Base-by-base conservation (phyloP, 2,113 vertebrate species). In the Anseranas semipalmata region DNA sequence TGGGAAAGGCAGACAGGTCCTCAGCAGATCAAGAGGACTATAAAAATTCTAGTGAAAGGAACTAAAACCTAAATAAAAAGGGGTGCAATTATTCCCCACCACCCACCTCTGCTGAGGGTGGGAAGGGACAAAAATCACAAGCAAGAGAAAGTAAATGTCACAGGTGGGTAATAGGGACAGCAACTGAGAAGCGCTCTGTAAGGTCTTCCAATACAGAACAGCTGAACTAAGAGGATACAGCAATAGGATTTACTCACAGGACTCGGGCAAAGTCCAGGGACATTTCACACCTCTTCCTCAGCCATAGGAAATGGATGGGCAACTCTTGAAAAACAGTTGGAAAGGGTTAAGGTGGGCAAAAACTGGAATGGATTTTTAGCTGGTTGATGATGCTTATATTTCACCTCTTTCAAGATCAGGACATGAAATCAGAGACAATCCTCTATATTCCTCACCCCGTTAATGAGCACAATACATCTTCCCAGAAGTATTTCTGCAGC, bases 11-110 rank as follows among this genome's bases (percentile, higher is more conserved):
- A 68, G 96, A 94, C 90, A 92, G 46, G 76, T 81, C 78, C 87
- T 95, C 79, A 87, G 85, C 93, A 95, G 85, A 93, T 68, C 59
- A 92, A 88, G 37, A 94, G 72, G n/a, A 56, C 90, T 96, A 80
- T 94, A 91, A 94, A 95, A 96, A 92, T 75, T 60, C 83, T 15
- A 3, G 43, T 78, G 45, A 95, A 94, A 96, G 86, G 83, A 73
- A 96, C 72, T 35, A 87, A 92, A 94, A 90, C 56, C 53, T 93
- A 87, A 84, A 85, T 75, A 78, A 95, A 88, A 75, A 78, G 33
- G 50, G 27, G 14, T 94, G 48, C 50, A 94, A 93, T 94, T 94
- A 90, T 94, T 90, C 52, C 50, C 79, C 45, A 84, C 76, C 91
- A 94, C 73, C 83, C 92, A 91, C 85, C 37, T 78, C 66, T 79